A percentile compares a stretch with the other conserved stretches of the same genome.
Conservation (phyloP, 2,113 vertebrate species). For the Hippopotamus amphibius region DNA sequence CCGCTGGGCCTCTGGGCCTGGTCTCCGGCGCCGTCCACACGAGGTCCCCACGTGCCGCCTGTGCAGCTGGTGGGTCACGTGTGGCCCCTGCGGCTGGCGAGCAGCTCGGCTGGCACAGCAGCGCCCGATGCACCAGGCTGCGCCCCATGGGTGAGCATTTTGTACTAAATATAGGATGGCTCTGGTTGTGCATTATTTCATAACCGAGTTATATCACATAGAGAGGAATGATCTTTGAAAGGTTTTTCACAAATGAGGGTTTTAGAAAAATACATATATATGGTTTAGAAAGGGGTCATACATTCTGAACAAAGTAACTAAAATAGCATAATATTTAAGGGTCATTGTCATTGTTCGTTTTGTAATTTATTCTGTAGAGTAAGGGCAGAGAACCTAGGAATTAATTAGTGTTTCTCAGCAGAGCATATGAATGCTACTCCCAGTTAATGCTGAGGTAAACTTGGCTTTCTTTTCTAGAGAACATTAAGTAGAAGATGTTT, state of each 20-base stretch:
- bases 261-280: neutral
- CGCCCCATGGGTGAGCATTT: slow-evolving; percentile 69
- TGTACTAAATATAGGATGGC: neutral
- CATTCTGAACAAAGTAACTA: neutral
- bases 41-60: slow-evolving; percentile 91
- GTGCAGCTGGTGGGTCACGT: slow-evolving; percentile 86
- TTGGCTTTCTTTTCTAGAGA: slow-evolving; percentile 43
- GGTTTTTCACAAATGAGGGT: neutral
- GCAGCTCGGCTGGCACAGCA: slow-evolving; percentile 89
- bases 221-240: slow-evolving; percentile 1
- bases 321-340: neutral
- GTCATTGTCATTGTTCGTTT: neutral
- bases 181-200: neutral
- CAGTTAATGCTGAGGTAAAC: neutral
- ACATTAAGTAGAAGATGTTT: neutral
- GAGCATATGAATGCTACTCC: neutral
- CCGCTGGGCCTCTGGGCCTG: slow-evolving; percentile 82
- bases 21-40: slow-evolving; percentile 90
- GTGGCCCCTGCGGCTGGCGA: slow-evolving; percentile 88
- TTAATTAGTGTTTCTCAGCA: slow-evolving; percentile 25
- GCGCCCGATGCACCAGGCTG: slow-evolving; percentile 86
- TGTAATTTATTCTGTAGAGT: neutral
- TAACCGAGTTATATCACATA: neutral
- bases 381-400: neutral
- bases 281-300: neutral